Evolutionary conservation across 2,113 vertebrate genomes (phyloP), one percentile per base, ranked within the genome.

Genomic region (Heloderma charlesbogerti): DNA sequence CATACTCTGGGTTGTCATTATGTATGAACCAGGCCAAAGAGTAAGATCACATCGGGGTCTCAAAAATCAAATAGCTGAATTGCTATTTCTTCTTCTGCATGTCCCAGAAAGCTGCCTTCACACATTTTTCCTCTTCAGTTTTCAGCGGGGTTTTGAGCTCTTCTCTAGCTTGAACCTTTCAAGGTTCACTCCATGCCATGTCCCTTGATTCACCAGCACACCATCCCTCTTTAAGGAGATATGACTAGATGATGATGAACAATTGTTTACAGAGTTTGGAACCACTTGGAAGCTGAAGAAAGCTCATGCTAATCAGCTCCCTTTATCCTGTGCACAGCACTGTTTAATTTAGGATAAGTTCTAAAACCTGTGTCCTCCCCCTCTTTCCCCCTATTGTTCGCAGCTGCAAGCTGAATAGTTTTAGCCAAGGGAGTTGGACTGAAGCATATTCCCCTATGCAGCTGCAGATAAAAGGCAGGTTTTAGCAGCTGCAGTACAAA

Each of bases 401-500:
- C 94, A 91, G 85, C 91, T 95, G 86, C 83, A 92, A 87, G 60
- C 93, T 91, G 92, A 95, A 94, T 88, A 48, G 87, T 92, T 89
- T 90, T 25, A 94, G 94, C 89, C 69, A 93, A n/a, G 89, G 57
- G 89, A 96, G 91, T 95, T 95, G 88, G 83, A 72, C 45, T 96
- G 95, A 90, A 95, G 91, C 63, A 93, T 95, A 90, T 86, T 95
- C 89, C 85, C 88, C 86, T 37, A 0, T 91, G 91, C 95, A 96
- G 86, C 84, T 96, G 84, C 89, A 94, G 85, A 93, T 81, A 93
- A 84, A 75, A 96, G 82, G 66, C 63, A 93, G 66, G 63, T 95
- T 96, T 96, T 92, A 96, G 83, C 37, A 37, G 92, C 80, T 79
- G 82, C 87, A 96, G 71, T 94, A 94, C 87, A 96, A 96, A 94